Evolutionary conservation across 2,888 invertebrate genomes (phyloP), one percentile per base, ranked within the genome.

Genomic region (Vandiemenella viatica): DNA sequence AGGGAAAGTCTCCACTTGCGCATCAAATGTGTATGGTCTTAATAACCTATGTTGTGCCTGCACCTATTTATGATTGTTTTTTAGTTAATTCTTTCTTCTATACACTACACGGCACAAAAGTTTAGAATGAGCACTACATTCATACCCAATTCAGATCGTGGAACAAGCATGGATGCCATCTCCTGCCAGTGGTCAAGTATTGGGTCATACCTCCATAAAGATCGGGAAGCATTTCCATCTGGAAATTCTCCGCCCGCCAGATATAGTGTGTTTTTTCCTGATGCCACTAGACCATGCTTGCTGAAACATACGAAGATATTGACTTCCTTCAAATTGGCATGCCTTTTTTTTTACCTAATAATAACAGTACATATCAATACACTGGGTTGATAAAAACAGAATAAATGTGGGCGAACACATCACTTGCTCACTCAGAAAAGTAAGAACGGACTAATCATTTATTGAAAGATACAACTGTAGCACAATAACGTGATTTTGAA

Each of bases 161-260:
- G 64, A 48, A 65, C 59, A 37, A 64, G 59, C 70, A 73, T 70
- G 42, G 67, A 63, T 22, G 68, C 67, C 62, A 72, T 67, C 57
- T 67, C 64, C 48, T 67, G 65, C 72, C 72, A 72, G 13, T 62
- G 58, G 50, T 67, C 65, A 19, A 68, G 61, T 3, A 66, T 63
- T 4, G 69, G 67, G 55, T 71, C 70, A 58, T 69, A 71, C 23
- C 69, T 59, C 67, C 67, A 69, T 51, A 70, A 60, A 49, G 65
- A 63, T 21, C 64, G 58, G 40, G 67, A 68, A 18, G 69, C 67
- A 23, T 66, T 66, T 3, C 70, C 70, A 60, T 70, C 70, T n/a
- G 70, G 70, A 55, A 66, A 70, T 56, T 70, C 70, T 18, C 70
- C 71, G 21, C 70, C 70, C 50, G 69, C 68, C 52, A 71, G 59